These are phyloP conservation scores for Notolabrus celidotus DNA, from an alignment of 2,797 vertebrate genomes.

Conservation along the genomic window DNA sequence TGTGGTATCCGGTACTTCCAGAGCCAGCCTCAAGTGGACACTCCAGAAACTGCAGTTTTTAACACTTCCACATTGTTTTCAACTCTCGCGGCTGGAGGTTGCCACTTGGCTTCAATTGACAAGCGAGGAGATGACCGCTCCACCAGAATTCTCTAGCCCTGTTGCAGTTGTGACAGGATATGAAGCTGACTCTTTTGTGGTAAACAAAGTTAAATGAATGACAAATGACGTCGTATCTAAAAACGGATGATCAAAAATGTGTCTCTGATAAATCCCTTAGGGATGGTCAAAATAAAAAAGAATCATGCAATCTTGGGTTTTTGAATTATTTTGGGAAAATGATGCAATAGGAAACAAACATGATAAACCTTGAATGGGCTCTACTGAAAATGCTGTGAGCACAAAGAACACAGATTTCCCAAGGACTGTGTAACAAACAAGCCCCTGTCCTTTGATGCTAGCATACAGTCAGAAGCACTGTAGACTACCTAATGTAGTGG, in stretches of 20 bases:
- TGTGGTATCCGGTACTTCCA: no score
- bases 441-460: conserved; percentile 35
- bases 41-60: no score
- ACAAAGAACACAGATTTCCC: conserved; percentile 26
- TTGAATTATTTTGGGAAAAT: conserved; percentile 39
- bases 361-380: conserved; percentile 54
- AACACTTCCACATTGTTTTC: no score
- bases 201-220: not conserved
- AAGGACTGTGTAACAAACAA: conserved; percentile 42
- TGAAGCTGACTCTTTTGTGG: no score
- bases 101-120: no score
- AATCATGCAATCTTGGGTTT: conserved; percentile 24
- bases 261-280: not conserved
- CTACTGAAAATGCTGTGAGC: conserved; percentile 32
- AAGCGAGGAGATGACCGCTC: no score
- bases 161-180: no score
- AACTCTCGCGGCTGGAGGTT: no score
- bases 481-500: conserved; percentile 25
- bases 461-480: conserved; percentile 26
- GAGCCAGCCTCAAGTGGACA: no score
- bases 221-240: not conserved
- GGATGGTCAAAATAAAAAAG: conserved; percentile 14
- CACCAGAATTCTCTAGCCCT: no score
- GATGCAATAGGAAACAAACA: conserved; percentile 48
- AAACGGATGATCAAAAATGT: no score